These are phyloP conservation scores for Eupithecia pulchellata DNA, from an alignment of 2,888 invertebrate genomes.

Conservation along the genomic window DNA sequence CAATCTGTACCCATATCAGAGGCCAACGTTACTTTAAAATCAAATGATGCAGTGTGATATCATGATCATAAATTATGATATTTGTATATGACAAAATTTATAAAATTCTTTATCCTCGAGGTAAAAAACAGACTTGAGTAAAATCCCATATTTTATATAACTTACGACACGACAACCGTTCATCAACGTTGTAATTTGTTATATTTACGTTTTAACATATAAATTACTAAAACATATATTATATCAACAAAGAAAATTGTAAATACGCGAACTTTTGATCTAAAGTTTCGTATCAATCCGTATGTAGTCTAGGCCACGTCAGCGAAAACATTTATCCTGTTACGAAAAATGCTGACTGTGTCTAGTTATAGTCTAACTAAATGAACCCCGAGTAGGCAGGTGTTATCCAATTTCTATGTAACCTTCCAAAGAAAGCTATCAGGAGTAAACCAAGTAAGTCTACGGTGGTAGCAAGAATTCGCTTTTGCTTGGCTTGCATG, in stretches of 20 bases:
- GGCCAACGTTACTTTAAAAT: neutral
- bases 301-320: conserved; percentile 14
- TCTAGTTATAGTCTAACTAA: neutral
- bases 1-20: neutral
- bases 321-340: conserved; percentile 5
- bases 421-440: conserved; percentile 10
- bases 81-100: neutral
- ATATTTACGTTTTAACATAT: too few relatives aligned
- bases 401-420: neutral
- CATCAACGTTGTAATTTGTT: neutral
- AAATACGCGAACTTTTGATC: neutral
- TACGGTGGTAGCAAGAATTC: conserved; percentile 2
- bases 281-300: conserved; percentile 33
- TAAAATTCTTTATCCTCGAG: neutral
- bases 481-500: conserved; percentile 2
- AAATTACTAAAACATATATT: too few relatives aligned
- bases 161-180: neutral
- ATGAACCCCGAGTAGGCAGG: neutral
- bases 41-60: neutral
- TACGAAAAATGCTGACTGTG: neutral
- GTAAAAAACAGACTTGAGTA: neutral
- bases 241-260: neutral
- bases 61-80: neutral
- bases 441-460: conserved; percentile 26
- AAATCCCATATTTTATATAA: neutral